Conservation (phyloP, 2,113 vertebrate species). For the Theristicus caerulescens region DNA sequence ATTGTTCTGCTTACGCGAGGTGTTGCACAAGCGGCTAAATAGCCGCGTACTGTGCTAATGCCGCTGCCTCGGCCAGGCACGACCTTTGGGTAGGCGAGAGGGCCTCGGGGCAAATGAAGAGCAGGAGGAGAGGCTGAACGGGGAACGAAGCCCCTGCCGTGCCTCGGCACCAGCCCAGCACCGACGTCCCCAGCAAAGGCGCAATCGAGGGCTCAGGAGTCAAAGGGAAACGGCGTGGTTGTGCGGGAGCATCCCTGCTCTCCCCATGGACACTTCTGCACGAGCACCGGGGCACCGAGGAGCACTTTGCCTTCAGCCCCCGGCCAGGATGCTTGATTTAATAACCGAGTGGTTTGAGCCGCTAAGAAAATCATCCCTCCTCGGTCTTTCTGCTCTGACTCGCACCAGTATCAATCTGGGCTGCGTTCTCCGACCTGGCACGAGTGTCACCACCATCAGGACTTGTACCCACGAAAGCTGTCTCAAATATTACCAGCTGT, state of each 20-base stretch:
- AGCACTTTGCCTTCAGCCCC: background rate
- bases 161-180: background rate
- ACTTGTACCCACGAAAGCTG: background rate
- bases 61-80: background rate
- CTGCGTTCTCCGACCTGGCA: background rate
- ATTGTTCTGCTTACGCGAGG: background rate
- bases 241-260: background rate
- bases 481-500: background rate
- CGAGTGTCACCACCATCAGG: too few relatives aligned
- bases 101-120: background rate
- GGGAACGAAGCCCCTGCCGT: too few relatives aligned
- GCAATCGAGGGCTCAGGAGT: background rate
- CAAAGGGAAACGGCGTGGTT: background rate
- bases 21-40: background rate
- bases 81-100: fast-evolving
- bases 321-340: background rate
- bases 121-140: too few relatives aligned
- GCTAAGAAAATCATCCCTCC: background rate
- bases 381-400: background rate
- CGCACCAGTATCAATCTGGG: background rate
- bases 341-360: background rate
- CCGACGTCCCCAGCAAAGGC: fast-evolving
- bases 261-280: background rate
- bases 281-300: fast-evolving
- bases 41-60: fast-evolving